Evolutionary conservation across 2,113 vertebrate species (phyloP).

Genomic region (Festucalex cinctus): DNA sequence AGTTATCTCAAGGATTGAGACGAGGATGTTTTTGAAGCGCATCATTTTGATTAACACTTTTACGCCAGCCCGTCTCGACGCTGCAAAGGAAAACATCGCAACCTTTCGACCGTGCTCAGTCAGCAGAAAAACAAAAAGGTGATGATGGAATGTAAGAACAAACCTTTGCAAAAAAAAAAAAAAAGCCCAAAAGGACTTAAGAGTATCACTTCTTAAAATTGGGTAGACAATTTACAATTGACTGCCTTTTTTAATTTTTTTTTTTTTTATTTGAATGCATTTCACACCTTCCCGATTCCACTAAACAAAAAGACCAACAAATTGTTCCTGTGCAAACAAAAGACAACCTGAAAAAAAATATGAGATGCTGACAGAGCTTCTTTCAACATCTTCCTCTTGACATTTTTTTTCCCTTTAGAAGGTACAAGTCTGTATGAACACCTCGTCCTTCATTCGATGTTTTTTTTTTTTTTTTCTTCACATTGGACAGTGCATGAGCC

Average conservation of each 20-base stretch:
- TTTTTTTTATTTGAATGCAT: neutral
- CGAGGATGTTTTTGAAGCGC: neutral
- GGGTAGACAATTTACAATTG: neutral
- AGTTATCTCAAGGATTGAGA: neutral
- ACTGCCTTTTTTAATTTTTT: neutral
- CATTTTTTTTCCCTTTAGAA: neutral
- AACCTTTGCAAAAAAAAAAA: neutral
- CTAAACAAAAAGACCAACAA: neutral
- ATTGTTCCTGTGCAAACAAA: neutral
- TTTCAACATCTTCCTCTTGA: neutral
- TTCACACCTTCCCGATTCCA: neutral
- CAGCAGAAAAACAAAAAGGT: neutral
- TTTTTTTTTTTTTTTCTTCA: neutral
- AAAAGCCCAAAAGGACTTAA: too few species aligned
- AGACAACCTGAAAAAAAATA: neutral
- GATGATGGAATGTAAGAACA: neutral
- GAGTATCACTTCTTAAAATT: neutral
- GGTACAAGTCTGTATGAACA: neutral
- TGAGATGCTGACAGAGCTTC: neutral
- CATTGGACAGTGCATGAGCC: neutral
- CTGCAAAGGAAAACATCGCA: neutral
- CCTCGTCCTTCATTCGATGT: neutral
- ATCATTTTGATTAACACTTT: neutral
- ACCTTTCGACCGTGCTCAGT: neutral
- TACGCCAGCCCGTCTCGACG: neutral